Conservation (phyloP, 2,797 vertebrate genomes). For the Prionace glauca region DNA sequence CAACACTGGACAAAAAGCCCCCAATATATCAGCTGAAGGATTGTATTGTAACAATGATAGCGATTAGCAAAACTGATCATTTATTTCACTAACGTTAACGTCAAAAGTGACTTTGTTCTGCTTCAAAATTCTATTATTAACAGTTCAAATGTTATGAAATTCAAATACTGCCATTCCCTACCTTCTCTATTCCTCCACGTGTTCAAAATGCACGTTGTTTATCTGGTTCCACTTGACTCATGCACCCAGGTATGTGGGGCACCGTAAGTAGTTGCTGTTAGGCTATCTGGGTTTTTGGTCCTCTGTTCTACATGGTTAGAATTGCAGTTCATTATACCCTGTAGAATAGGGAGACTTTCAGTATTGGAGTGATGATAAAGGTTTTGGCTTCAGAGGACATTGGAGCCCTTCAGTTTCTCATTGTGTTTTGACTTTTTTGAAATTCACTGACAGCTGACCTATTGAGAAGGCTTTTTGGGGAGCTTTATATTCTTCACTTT, state of each 20-base stretch:
- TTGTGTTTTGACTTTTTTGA: not conserved
- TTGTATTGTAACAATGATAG: not conserved
- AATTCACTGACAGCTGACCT: not conserved
- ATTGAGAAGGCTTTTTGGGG: not conserved
- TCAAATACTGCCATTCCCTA: not conserved
- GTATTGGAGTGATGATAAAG: not conserved
- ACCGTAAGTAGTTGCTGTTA: not conserved
- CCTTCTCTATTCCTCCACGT: rapidly evolving
- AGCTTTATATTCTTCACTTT: not conserved
- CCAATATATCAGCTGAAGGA: not conserved
- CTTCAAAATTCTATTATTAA: not conserved
- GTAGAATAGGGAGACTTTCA: not conserved
- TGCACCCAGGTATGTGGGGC: not conserved
- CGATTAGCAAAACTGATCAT: not conserved
- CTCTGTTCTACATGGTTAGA: not conserved
- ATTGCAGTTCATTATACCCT: not conserved
- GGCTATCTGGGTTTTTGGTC: not conserved
- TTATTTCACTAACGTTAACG: not conserved
- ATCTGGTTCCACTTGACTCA: not conserved
- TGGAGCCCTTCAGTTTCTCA: not conserved
- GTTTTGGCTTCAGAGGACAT: too few species aligned
- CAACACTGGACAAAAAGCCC: too few species aligned
- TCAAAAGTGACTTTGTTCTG: not conserved
- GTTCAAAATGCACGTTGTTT: not conserved
- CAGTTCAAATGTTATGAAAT: not conserved